Conservation (phyloP, 2,797 vertebrate species). For the Sebastes flavidus region DNA sequence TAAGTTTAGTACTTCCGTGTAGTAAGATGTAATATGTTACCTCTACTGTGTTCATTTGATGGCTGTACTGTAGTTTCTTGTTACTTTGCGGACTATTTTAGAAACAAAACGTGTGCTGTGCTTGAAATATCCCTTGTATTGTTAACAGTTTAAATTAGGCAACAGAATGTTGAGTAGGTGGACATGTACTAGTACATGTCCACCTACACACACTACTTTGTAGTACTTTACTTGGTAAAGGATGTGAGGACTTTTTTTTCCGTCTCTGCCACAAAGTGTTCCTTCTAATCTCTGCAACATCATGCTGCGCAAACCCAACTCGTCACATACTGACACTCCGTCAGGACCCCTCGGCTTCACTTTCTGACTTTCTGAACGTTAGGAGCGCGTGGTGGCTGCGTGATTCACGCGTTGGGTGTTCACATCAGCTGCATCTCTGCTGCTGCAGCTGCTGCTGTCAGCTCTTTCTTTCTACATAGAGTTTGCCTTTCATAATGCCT, state of each 20-base stretch:
- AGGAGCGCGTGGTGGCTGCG: too few species aligned
- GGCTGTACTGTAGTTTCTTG: not conserved
- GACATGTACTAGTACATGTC: not conserved
- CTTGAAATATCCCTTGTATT: not conserved
- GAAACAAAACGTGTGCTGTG: not conserved
- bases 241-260: not conserved
- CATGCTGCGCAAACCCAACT: not conserved
- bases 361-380: too few species aligned
- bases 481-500: too few species aligned
- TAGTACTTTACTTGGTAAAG: not conserved
- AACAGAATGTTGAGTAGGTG: not conserved
- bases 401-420: too few species aligned
- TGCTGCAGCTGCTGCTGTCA: too few species aligned
- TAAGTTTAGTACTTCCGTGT: not conserved
- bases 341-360: too few species aligned
- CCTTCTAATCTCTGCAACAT: not conserved
- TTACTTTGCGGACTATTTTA: not conserved
- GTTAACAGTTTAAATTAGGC: not conserved
- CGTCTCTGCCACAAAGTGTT: not conserved
- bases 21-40: not conserved
- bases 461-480: too few species aligned
- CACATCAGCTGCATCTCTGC: too few species aligned
- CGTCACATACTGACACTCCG: too few species aligned
- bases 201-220: too few species aligned
- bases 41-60: not conserved